These are phyloP conservation scores for Clarias platycephalus DNA, from an alignment of 2,797 vertebrate species.

Conservation along the genomic window DNA sequence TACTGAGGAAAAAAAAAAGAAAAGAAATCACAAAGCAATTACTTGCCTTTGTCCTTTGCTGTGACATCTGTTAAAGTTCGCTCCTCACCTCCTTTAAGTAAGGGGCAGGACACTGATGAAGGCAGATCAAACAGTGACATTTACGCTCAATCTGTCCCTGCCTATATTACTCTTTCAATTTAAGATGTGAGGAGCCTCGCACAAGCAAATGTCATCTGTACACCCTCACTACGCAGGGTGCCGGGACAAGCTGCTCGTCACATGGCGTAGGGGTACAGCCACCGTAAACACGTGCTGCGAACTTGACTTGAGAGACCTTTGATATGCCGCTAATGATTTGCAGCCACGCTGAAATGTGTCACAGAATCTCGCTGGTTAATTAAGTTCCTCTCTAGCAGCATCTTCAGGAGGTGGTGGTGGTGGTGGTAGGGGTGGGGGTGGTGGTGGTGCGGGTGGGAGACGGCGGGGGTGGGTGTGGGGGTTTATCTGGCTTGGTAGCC, in stretches of 20 bases:
- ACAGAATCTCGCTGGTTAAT: constrained; percentile 48
- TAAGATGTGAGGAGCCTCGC: constrained; percentile 30
- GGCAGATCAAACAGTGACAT: constrained; percentile 36
- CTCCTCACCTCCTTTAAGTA: constrained; percentile 20
- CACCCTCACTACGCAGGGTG: constrained; percentile 33
- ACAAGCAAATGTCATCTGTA: constrained; percentile 51
- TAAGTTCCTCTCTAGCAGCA: constrained; percentile 45
- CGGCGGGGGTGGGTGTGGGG: no score
- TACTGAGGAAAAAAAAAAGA: not conserved
- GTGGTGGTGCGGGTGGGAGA: no score
- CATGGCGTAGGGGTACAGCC: constrained; percentile 34
- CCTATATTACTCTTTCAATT: constrained; percentile 34
- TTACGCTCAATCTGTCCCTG: constrained; percentile 25
- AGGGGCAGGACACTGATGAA: constrained; percentile 30
- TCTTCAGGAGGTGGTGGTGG: constrained; percentile 22
- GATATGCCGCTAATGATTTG: constrained; percentile 40
- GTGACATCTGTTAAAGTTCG: constrained; percentile 15
- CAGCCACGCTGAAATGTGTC: constrained; percentile 42
- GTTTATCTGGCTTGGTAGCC: constrained; percentile 8
- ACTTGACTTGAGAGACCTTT: constrained; percentile 40
- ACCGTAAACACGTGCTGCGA: constrained; percentile 36
- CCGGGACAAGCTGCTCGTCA: constrained; percentile 51
- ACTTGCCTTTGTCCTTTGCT: constrained; percentile 41
- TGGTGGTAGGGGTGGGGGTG: not conserved
- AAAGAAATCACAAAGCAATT: constrained; percentile 11